Evolutionary conservation across 2,113 vertebrate genomes (phyloP), one percentile per base, ranked within the genome.

Genomic region (Rousettus leschenaultii): DNA sequence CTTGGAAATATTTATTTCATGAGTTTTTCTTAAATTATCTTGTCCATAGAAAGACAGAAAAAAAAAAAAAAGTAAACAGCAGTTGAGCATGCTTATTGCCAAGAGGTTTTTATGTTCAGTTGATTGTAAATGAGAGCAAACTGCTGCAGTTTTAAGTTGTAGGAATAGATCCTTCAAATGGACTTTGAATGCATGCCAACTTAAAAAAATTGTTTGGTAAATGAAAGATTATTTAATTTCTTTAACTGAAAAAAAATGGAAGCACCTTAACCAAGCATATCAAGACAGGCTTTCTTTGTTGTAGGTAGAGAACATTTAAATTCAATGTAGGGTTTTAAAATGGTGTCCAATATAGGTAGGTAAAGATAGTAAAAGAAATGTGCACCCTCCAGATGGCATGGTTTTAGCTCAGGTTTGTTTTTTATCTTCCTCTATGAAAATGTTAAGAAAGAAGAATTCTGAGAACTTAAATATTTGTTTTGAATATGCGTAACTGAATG

Each of bases 151-250:
- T 86, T 93, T 33, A 90, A 87, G 9, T 35, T 75, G 61, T 45
- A 96, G 66, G 79, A 80, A 68, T n/a, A 79, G 63, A 85, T 96
- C 22, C 40, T 96, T 84, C 35, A 84, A 2, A 43, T 21, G 8
- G 55, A 40, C 66, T 93, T 95, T 92, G 5, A 86, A 35, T 13
- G 21, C 86, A 38, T 57, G 74, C 14, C 68, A 40, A 2, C 21
- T 11, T 73, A 80, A 21, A 51, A 74, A 80, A 38, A 16, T 61
- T 73, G 45, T 71, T n/a, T 86, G 35, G 8, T 33, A 24, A 86
- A 88, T 89, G 28, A 93, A 85, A 84, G 71, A 71, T 73, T 86
- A 74, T 87, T 89, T 77, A 87, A 75, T 77, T 89, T 97, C 43
- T 59, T 85, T 24, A 86, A 55, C 24, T 43, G 16, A 33, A 86